Evolutionary conservation across 30 jellyfish, hydroid and myxozoan genomes (phyloP), one percentile per base, ranked within the genome.

Genomic region (Chrysaora quinquecirrha): DNA sequence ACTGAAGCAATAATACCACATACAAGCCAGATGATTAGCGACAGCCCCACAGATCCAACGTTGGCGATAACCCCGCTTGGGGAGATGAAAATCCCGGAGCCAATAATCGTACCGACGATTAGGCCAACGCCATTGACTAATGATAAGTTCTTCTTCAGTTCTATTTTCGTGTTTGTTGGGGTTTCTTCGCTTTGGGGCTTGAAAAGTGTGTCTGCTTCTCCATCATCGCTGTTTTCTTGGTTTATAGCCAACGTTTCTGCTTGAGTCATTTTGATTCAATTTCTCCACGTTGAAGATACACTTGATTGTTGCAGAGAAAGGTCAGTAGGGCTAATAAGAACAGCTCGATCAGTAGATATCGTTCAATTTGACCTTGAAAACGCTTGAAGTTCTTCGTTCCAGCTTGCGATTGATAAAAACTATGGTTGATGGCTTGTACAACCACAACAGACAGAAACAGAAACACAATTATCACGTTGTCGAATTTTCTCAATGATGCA

Each of bases 81-180:
- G 9, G 97, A 83, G 29, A 90, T 50, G 66, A 90, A 90, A 16
- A 90, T 90, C 48, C 97, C 97, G 11, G 96, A 78, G 34, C 97
- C 97, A 34, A 90, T 83, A 10, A 90, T 90, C 34, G 93, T 83
- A 20, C 97, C 97, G 29, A 90, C 97, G 33, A 90, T 76, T 30
- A 90, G 73, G 1, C 96, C 89, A 31, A 84, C 71, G 3, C 97
- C 96, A 47, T 88, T 73, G 12, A 81, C 3, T 11, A 82, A 60
- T 0, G 90, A 30, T 20, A 89, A 64, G 27, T 35, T 81, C 78
- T 82, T 89, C 73, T 89, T 78, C 85, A 89, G 48, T 43, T 81
- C 86, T 22, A 86, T 30, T 48, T 64, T 84, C 1, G 38, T n/a
- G n/a, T n/a, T n/a, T n/a, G n/a, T n/a, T n/a, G n/a, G n/a, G n/a